Evolutionary conservation across 2,888 invertebrate genomes (phyloP), one percentile per base, ranked within the genome.

Genomic region (Conchocele bisecta): DNA sequence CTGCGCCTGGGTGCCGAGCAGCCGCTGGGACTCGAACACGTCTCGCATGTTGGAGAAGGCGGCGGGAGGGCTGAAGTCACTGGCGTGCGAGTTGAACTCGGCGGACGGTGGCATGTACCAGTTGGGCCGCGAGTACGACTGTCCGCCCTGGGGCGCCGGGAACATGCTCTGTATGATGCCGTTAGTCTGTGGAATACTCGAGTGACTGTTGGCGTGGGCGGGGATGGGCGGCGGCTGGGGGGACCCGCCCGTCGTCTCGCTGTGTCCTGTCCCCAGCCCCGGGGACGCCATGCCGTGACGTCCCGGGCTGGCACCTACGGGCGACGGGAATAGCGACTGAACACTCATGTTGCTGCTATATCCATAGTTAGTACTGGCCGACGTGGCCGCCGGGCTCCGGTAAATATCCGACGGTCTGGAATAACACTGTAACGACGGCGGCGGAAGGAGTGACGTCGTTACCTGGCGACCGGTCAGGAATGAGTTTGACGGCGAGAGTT

Each of bases 41-140:
- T 84, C 84, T 41, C 83, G 67, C 64, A 85, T 77, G 51, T 79
- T 75, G 17, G 83, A 61, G 58, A 84, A 86, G 4, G 83, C 83
- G 2, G 78, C 61, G 1, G 81, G 33, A 9, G 67, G 57, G 2
- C 82, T 66, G 50, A 82, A 86, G 33, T 86, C 85, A 7, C 83
- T 50, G 9, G 74, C 81, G 60, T 82, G 81, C 33, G 79, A 76
- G 53, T 83, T 82, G 51, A 83, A 81, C 17, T 81, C 54, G 0
- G 82, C 46, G 5, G 85, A 81, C 11, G 85, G 64, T 83, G 87
- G 84, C 60, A 87, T 87, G 86, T 86, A 88, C 15, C 84, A 77
- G 56, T 84, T 86, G 15, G 84, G 67, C 13, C 86, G 78, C 6
- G 82, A 65, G 70, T 87, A 87, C 20, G 81, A 66, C 70, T 71